These are phyloP conservation scores for Serrognathus titanus DNA, from an alignment of 2,888 invertebrate species.

Conservation along the genomic window DNA sequence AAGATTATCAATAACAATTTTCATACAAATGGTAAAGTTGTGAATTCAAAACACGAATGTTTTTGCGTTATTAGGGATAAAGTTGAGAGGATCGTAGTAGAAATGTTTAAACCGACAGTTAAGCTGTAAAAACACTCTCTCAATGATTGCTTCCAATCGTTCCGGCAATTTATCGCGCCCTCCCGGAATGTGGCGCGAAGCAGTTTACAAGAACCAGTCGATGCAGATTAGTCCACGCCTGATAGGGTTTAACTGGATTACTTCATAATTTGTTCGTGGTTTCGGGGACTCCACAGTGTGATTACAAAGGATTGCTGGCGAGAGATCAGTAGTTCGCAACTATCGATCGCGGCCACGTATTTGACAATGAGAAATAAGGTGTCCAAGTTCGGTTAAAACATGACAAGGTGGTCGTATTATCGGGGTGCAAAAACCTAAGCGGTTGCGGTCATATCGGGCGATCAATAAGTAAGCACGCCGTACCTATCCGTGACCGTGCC, in stretches of 20 bases:
- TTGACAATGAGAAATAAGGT: slow-evolving; percentile 18
- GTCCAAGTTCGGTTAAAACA: slow-evolving; percentile 12
- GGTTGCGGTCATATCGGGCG: too few relatives aligned
- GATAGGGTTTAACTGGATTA: slow-evolving; percentile 32
- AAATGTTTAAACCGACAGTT: slow-evolving; percentile 30
- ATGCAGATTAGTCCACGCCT: slow-evolving; percentile 32
- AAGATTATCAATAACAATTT: neutral
- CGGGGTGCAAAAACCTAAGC: too few relatives aligned
- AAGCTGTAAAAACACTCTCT: slow-evolving; percentile 31
- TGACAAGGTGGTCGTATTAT: slow-evolving; percentile 7
- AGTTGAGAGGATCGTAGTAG: slow-evolving; percentile 2
- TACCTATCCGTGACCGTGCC: slow-evolving; percentile 21
- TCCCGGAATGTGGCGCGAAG: slow-evolving; percentile 25
- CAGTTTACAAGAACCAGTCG: slow-evolving; percentile 29
- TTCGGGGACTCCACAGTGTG: slow-evolving; percentile 23
- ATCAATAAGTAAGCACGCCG: slow-evolving; percentile 2
- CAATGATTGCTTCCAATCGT: slow-evolving; percentile 34
- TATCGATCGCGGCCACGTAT: slow-evolving; percentile 21
- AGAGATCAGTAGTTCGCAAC: slow-evolving; percentile 17
- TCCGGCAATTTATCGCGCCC: slow-evolving; percentile 31
- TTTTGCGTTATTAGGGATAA: too few relatives aligned
- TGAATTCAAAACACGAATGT: too few relatives aligned
- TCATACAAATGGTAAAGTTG: neutral
- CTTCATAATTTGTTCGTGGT: slow-evolving; percentile 34
- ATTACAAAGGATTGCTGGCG: slow-evolving; percentile 20